Percentiles rank a stretch among this genome's conserved stretches.
phyloP scores from a whole-genome alignment of 2,797 vertebrate genomes.

The Cyprinodon diabolis region DNA sequence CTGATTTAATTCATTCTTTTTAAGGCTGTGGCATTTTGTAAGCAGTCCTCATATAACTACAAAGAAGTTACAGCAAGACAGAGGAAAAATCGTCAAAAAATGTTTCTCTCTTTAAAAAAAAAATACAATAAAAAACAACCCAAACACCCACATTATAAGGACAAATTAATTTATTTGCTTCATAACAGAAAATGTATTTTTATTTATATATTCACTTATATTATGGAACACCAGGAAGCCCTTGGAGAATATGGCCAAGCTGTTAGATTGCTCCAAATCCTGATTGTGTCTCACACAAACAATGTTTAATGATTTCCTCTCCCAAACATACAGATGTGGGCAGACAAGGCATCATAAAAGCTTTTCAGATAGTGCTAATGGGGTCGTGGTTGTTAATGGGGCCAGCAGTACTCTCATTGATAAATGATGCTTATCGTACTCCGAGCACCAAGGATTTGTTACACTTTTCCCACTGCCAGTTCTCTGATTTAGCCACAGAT shows the following conservation, averaged over 20 bases:
- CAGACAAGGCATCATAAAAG: constrained; percentile 79
- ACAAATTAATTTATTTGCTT: not conserved
- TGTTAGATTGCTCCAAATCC: constrained; percentile 70
- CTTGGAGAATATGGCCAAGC: constrained; percentile 47
- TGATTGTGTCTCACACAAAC: constrained; percentile 71
- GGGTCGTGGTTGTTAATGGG: constrained; percentile 81
- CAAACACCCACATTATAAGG: not conserved
- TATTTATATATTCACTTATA: constrained; percentile 19
- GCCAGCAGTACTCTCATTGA: constrained; percentile 80
- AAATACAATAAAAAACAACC: not conserved
- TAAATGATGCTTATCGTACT: constrained; percentile 82
- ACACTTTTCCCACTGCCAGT: constrained; percentile 69
- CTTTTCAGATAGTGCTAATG: constrained; percentile 82
- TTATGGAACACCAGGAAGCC: constrained; percentile 42
- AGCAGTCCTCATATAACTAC: not conserved
- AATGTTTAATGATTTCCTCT: constrained; percentile 81
- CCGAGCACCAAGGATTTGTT: constrained; percentile 78
- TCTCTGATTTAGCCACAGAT: constrained; percentile 73
- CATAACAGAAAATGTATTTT: constrained; percentile 18
- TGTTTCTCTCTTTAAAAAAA: not conserved
- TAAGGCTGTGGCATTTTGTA: too few species aligned
- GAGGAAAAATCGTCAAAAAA: not conserved
- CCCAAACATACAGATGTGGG: constrained; percentile 75
- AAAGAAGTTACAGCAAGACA: not conserved
- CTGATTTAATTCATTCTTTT: not conserved